Evolutionary conservation across 1,140 invertebrate genomes (phyloP), one percentile per base, ranked within the genome.

Genomic region (Drosophila sturtevanti): DNA sequence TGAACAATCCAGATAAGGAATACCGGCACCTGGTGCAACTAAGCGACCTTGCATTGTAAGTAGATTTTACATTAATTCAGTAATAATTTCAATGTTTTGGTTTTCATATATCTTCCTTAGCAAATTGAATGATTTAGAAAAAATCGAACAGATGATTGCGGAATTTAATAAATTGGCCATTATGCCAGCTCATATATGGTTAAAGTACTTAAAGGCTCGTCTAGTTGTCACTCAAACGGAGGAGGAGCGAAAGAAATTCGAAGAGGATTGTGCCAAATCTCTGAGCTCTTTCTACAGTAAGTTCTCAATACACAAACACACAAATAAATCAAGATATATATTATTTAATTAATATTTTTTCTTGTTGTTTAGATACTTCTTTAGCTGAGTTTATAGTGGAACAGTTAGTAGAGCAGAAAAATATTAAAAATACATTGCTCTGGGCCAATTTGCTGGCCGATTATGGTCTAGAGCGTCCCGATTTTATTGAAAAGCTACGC

Each of bases 141-240:
- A 55, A 4, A 79, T 86, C 4, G 52, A 82, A 22, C 2, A 35
- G 4, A 51, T 79, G 0, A 12, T 87, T 4, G 35, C 0, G 1
- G 6, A 60, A 12, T 41, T 79, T 18, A 38, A 69, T 4, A 38
- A 54, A 2, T n/a, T 48, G 1, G 34, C 58, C 22, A 55, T 55
- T 27, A 67, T 86, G 9, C 82, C 82, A 14, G 37, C 82, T 0
- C 51, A 86, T 7, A 54, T 86, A 2, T 86, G 81, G 81, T 35
- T 81, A 0, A 64, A 69, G 0, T 87, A 86, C 38, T 56, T 86
- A 0, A 75, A 72, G 44, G 61, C 58, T 0, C 44, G 59, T 0
- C 24, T 67, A 12, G 58, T 63, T 12, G 82, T 87, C 0, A 82
- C 82, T 5, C 82, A 86, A 16, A 79, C 82, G 0, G 3, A 51